These are phyloP conservation scores for Gambusia affinis DNA, from an alignment of 2,113 vertebrate genomes.

Conservation along the genomic window DNA sequence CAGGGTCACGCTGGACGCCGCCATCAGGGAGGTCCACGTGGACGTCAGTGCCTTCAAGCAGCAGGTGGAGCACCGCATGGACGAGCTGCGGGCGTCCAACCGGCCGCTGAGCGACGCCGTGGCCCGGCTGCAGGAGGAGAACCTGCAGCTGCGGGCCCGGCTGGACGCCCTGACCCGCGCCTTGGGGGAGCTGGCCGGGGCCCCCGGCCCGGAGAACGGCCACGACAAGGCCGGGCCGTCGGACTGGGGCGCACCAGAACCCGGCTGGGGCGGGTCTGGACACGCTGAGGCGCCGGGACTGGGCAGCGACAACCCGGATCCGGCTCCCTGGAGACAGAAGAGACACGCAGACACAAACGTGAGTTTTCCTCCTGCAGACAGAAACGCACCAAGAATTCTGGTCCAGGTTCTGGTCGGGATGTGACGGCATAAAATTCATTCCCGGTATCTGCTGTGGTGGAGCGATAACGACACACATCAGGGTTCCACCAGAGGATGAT, in stretches of 20 bases:
- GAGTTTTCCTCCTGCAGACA: slow-evolving; percentile 47
- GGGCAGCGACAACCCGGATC: slow-evolving; percentile 39
- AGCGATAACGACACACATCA: no score
- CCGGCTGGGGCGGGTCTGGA: neutral
- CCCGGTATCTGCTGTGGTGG: no score
- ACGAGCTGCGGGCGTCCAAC: slow-evolving; percentile 81
- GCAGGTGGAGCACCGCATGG: slow-evolving; percentile 84
- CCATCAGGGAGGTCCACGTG: slow-evolving; percentile 84
- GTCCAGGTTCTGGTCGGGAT: no score
- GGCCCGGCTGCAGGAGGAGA: slow-evolving; percentile 87
- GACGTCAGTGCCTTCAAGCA: slow-evolving; percentile 88
- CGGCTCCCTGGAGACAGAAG: slow-evolving; percentile 71
- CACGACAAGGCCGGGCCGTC: slow-evolving; percentile 16
- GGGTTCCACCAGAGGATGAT: no score
- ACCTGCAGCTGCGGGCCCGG: slow-evolving; percentile 84
- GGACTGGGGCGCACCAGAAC: slow-evolving; percentile 19
- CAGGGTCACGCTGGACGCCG: slow-evolving; percentile 82
- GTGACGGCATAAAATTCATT: no score
- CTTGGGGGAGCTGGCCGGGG: slow-evolving; percentile 82
- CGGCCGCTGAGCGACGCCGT: slow-evolving; percentile 83
- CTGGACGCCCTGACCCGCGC: slow-evolving; percentile 84
- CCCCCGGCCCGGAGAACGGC: slow-evolving; percentile 28
- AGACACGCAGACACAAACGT: slow-evolving; percentile 77
- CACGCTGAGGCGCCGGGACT: slow-evolving; percentile 1
- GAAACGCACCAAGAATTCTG: no score